A percentile compares a stretch with the other conserved stretches of the same genome.
These are phyloP conservation scores for Macrobrachium rosenbergii DNA, from an alignment of 1,140 invertebrate species.

Conservation along the genomic window DNA sequence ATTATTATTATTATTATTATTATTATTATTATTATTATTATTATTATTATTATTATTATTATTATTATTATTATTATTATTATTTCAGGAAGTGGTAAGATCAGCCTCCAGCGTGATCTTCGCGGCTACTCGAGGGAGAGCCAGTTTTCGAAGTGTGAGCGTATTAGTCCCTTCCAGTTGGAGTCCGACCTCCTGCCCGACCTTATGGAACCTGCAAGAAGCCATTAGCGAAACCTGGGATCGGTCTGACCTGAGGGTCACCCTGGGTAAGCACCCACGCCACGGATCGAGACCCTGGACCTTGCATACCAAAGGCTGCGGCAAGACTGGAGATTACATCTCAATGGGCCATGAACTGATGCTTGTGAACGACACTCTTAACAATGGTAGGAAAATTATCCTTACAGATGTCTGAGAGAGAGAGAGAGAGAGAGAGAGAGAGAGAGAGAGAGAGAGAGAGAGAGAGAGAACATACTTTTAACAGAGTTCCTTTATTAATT, in stretches of 20 bases:
- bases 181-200: constrained; percentile 36
- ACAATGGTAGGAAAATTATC: constrained; percentile 38
- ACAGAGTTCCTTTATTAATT: too few relatives aligned
- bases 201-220: constrained; percentile 23
- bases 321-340: constrained; percentile 67
- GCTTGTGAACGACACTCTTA: constrained; percentile 54
- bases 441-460: too few relatives aligned
- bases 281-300: constrained; percentile 69
- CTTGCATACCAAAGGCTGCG: constrained; percentile 69
- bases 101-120: constrained; percentile 63
- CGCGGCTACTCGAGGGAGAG: constrained; percentile 57
- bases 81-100: constrained; percentile 49
- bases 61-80: too few relatives aligned
- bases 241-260: constrained; percentile 70
- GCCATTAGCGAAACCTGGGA: constrained; percentile 59
- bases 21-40: too few relatives aligned
- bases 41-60: too few relatives aligned
- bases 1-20: too few relatives aligned
- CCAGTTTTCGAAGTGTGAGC: constrained; percentile 61
- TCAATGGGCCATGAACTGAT: constrained; percentile 68
- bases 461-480: too few relatives aligned
- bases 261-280: constrained; percentile 46
- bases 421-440: too few relatives aligned
- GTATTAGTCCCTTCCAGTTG: constrained; percentile 65
- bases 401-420: too few relatives aligned